Conservation (phyloP, 1,140 invertebrate species). For the Metaphire vulgaris region DNA sequence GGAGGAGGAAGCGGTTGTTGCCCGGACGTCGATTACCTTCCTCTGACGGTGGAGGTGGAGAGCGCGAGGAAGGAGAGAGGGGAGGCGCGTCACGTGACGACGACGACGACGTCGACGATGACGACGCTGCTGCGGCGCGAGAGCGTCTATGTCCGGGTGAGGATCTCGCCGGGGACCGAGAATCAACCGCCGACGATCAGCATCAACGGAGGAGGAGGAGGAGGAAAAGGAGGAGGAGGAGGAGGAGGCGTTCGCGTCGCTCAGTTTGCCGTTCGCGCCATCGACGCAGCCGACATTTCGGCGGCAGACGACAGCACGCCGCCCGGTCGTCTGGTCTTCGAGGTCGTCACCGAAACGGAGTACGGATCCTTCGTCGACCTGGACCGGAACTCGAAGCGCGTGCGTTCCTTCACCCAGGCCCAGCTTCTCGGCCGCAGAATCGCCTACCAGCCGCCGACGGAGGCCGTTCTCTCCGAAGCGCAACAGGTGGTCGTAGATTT, state of each 20-base stretch:
- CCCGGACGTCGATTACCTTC: slow-evolving; percentile 49
- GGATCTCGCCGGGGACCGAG: no score
- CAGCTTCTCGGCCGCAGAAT: slow-evolving; percentile 65
- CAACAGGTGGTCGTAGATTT: slow-evolving; percentile 35
- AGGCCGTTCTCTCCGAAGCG: slow-evolving; percentile 36
- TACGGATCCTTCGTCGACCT: slow-evolving; percentile 60
- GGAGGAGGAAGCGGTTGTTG: no score
- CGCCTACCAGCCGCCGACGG: slow-evolving; percentile 49
- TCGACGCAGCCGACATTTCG: slow-evolving; percentile 67
- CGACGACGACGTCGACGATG: not conserved
- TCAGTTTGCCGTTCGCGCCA: slow-evolving; percentile 55
- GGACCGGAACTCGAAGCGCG: slow-evolving; percentile 57
- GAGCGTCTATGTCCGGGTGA: no score
- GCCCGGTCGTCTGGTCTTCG: slow-evolving; percentile 60
- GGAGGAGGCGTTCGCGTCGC: not conserved
- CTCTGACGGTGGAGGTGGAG: slow-evolving; percentile 43
- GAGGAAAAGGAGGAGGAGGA: no score
- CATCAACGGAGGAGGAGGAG: not conserved
- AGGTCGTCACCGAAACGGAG: slow-evolving; percentile 56
- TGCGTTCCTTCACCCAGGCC: slow-evolving; percentile 65
- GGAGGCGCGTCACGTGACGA: not conserved
- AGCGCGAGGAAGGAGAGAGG: slow-evolving; percentile 41
- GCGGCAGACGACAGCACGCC: slow-evolving; percentile 71
- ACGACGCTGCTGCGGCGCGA: no score
- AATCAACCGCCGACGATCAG: not conserved